Percentiles rank a stretch among this genome's conserved stretches.
These are phyloP conservation scores for Phymastichus coffea DNA, from an alignment of 1,140 invertebrate species.

Conservation along the genomic window DNA sequence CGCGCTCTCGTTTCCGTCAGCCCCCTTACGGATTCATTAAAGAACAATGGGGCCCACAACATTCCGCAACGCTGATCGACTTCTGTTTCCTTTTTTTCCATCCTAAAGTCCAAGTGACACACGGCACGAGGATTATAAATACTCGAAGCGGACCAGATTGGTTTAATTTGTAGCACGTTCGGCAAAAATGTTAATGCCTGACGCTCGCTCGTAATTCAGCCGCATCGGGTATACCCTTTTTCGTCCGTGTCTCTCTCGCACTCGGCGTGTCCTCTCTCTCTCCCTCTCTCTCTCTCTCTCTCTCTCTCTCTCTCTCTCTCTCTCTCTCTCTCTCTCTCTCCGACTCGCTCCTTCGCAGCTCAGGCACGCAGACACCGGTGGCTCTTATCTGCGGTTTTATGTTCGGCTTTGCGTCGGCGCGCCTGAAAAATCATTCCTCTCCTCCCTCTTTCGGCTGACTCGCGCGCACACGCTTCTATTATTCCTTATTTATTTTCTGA, in stretches of 20 bases:
- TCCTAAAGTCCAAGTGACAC: slow-evolving; percentile 30
- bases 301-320: not conserved
- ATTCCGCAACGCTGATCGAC: too few species aligned
- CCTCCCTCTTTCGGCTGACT: not conserved
- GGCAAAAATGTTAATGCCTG: slow-evolving; percentile 49
- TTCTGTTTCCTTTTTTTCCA: too few species aligned
- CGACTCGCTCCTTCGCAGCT: slow-evolving; percentile 12
- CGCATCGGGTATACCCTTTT: slow-evolving; percentile 21
- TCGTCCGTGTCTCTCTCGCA: slow-evolving; percentile 13
- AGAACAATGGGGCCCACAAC: slow-evolving; percentile 57
- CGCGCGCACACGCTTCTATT: slow-evolving; percentile 21
- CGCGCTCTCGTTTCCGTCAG: slow-evolving; percentile 49
- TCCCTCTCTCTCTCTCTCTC: not conserved
- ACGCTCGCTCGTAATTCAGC: slow-evolving; percentile 47
- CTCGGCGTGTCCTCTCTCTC: too few species aligned
- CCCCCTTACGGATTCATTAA: slow-evolving; percentile 56
- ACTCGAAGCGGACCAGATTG: slow-evolving; percentile 49
- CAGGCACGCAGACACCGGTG: slow-evolving; percentile 32
- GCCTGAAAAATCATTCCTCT: slow-evolving; percentile 38
- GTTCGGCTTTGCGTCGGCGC: slow-evolving; percentile 45
- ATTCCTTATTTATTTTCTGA: slow-evolving; percentile 29
- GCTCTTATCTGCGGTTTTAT: slow-evolving; percentile 49
- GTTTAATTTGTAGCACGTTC: slow-evolving; percentile 49
- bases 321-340: slow-evolving; percentile 12
- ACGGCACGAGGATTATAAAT: slow-evolving; percentile 24